Evolutionary conservation across 2,797 vertebrate species (phyloP).

Genomic region (Dipus sagitta): DNA sequence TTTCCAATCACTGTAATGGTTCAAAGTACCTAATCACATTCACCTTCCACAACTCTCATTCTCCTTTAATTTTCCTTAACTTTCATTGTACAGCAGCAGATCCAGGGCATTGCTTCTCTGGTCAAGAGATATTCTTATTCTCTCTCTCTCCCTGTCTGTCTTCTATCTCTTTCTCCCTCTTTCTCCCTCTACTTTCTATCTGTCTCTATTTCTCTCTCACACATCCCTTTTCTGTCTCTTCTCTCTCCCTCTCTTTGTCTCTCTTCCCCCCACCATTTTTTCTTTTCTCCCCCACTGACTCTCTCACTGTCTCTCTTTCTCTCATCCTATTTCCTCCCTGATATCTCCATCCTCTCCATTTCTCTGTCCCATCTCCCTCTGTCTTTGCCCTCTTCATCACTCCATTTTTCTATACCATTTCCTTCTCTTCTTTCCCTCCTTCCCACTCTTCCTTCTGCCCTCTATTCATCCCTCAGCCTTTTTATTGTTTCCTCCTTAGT

Average conservation of each 20-base stretch:
- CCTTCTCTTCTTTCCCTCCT: too few relatives aligned
- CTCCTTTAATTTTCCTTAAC: not conserved
- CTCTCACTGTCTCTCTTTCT: too few relatives aligned
- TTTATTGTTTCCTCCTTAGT: not conserved
- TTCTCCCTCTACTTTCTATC: not conserved
- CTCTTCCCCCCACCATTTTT: too few relatives aligned
- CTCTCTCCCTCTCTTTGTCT: not conserved
- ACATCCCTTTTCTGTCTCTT: too few relatives aligned
- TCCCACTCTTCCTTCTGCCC: too few relatives aligned
- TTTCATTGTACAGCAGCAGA: not conserved
- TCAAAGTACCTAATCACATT: not conserved
- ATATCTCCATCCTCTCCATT: too few relatives aligned
- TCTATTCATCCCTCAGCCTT: too few relatives aligned
- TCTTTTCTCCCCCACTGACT: not conserved
- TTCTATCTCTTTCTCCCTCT: fast-evolving
- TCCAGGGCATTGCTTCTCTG: not conserved
- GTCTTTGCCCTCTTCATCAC: too few relatives aligned
- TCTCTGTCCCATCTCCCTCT: too few relatives aligned
- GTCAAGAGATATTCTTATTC: not conserved
- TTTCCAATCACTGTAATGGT: not conserved
- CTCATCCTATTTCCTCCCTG: too few relatives aligned
- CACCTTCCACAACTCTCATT: not conserved
- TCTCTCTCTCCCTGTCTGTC: not conserved
- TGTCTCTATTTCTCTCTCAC: too few relatives aligned
- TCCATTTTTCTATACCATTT: too few relatives aligned